Percentiles rank a stretch among this genome's conserved stretches.
Conservation (phyloP, 2,113 vertebrate genomes). For the Anhinga rufa region DNA sequence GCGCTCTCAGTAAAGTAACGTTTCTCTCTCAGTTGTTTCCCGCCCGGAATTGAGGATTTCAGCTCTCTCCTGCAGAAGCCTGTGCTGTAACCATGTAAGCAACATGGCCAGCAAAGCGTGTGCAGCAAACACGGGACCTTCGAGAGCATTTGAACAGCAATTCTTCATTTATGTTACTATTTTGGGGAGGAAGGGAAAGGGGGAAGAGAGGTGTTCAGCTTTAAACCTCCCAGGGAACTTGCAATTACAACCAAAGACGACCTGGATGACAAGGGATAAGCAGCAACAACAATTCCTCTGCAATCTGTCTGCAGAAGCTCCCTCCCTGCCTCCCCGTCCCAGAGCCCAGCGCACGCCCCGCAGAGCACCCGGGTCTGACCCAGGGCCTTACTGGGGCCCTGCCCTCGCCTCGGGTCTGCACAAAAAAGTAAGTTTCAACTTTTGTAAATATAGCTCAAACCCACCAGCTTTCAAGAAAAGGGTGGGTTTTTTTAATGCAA, state of each 20-base stretch:
- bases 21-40: background rate
- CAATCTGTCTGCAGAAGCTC: background rate
- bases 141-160: background rate
- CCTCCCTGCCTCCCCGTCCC: background rate
- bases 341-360: background rate
- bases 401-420: background rate
- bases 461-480: background rate
- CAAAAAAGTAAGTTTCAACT: background rate
- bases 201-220: background rate
- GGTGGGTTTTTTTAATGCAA: too few relatives aligned
- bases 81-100: background rate
- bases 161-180: background rate
- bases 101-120: background rate
- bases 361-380: background rate
- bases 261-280: background rate
- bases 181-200: background rate
- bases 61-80: background rate
- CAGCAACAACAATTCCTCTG: background rate
- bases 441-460: accelerated
- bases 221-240: background rate
- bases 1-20: background rate
- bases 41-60: background rate
- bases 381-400: too few relatives aligned
- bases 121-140: background rate
- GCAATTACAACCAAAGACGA: background rate